Evolutionary conservation across 2,797 vertebrate genomes (phyloP).

Genomic region (Stomatorhinus walkeri): DNA sequence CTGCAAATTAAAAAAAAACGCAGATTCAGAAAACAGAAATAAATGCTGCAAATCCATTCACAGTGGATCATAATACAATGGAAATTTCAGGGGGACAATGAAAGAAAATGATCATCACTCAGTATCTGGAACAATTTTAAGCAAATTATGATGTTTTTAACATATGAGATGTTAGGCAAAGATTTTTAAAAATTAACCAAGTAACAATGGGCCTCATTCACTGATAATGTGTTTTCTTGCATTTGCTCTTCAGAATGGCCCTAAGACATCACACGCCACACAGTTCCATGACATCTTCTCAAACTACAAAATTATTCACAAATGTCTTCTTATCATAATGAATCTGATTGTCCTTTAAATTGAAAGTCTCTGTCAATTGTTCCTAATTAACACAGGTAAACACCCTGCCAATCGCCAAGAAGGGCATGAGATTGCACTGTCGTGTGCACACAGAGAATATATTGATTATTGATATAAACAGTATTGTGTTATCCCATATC

Average conservation of each 20-base stretch:
- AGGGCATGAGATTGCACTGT: background rate
- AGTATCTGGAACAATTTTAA: background rate
- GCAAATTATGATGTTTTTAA: background rate
- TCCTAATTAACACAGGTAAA: background rate
- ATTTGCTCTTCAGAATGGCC: background rate
- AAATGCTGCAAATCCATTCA: background rate
- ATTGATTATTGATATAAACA: background rate
- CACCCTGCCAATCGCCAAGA: background rate
- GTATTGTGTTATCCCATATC: background rate
- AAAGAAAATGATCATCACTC: background rate
- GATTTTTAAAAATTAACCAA: background rate
- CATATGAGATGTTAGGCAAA: background rate
- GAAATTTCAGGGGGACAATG: background rate
- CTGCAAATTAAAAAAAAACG: background rate
- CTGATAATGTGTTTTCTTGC: background rate
- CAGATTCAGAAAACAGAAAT: background rate
- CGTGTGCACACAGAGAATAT: background rate
- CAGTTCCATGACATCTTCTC: background rate
- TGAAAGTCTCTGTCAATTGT: background rate
- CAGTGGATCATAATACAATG: background rate
- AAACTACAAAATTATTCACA: background rate
- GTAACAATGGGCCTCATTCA: background rate
- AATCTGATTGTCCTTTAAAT: background rate
- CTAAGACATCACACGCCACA: background rate
- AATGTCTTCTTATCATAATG: background rate